A percentile compares a stretch with the other conserved stretches of the same genome.
These are phyloP conservation scores for Magallana angulata DNA, from an alignment of 1,140 invertebrate genomes.

Conservation along the genomic window DNA sequence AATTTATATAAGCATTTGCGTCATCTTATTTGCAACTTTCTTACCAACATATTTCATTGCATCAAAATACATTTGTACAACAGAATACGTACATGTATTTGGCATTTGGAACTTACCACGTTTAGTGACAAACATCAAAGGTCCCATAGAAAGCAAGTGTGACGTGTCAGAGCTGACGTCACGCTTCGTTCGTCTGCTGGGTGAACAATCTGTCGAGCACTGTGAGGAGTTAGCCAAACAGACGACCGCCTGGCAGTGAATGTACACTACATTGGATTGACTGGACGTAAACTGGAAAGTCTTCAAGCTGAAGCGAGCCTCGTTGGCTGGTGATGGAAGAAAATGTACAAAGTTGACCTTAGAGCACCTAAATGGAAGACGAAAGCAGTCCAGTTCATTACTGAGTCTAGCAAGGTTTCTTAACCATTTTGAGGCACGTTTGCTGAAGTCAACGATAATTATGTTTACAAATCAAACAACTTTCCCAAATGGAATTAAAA, in stretches of 20 bases:
- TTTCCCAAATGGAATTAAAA: background rate
- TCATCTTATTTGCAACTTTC: no score
- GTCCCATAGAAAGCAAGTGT: constrained; percentile 44
- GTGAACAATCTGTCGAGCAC: constrained; percentile 17
- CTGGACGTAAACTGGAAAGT: constrained; percentile 35
- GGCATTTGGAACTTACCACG: background rate
- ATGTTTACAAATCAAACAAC: no score
- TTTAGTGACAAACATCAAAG: constrained; percentile 34
- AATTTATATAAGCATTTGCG: no score
- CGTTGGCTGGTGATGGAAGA: constrained; percentile 26
- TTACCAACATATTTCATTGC: no score
- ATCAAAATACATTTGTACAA: no score
- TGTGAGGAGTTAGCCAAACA: constrained; percentile 23
- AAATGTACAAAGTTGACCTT: constrained; percentile 33
- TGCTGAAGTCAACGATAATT: no score
- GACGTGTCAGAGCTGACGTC: background rate
- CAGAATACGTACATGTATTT: no score
- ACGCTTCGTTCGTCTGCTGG: constrained; percentile 18
- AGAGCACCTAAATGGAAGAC: constrained; percentile 31
- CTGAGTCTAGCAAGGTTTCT: no score
- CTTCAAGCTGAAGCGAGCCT: constrained; percentile 40
- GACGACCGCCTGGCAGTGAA: constrained; percentile 45
- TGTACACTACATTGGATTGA: constrained; percentile 38
- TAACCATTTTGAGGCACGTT: no score
- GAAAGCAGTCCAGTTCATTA: no score